A percentile compares a stretch with the other conserved stretches of the same genome.
Evolutionary conservation across 2,888 invertebrate genomes (phyloP).

Genomic region (Apodemia duryi): DNA sequence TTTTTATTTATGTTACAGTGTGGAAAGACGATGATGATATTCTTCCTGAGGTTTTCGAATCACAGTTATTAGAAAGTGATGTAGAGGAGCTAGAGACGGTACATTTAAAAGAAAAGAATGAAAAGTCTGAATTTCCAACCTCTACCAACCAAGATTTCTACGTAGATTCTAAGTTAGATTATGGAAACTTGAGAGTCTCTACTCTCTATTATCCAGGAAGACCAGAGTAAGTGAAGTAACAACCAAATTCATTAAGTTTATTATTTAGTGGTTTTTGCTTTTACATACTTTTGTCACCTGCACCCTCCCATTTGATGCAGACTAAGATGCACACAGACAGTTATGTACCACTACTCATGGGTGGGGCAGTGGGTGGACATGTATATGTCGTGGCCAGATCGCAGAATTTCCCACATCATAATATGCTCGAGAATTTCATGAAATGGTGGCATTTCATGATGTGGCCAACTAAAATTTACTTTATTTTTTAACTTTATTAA

Average conservation of each 20-base stretch:
- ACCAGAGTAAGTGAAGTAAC: slow-evolving; percentile 69
- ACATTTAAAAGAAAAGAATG: slow-evolving; percentile 6
- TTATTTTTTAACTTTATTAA: too few species aligned
- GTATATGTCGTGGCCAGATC: too few species aligned
- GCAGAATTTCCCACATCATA: too few species aligned
- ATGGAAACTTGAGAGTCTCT: slow-evolving; percentile 77
- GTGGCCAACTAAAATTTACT: too few species aligned
- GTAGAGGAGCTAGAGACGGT: slow-evolving; percentile 37
- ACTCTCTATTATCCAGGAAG: slow-evolving; percentile 82
- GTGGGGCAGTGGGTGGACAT: too few species aligned
- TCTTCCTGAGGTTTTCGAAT: slow-evolving; percentile 38
- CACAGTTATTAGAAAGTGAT: slow-evolving; percentile 51
- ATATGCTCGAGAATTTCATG: too few species aligned
- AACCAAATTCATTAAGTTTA: neutral
- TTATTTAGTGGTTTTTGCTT: too few species aligned
- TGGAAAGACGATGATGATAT: slow-evolving; percentile 20
- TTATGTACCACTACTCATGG: too few species aligned
- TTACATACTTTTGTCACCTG: too few species aligned
- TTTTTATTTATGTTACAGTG: slow-evolving; percentile 18
- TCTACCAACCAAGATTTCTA: slow-evolving; percentile 63
- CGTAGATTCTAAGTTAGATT: slow-evolving; percentile 77
- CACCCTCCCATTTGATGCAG: too few species aligned
- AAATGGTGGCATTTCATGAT: too few species aligned
- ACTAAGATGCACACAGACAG: too few species aligned
- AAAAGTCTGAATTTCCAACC: neutral